Evolutionary conservation across 2,888 invertebrate species (phyloP).

Genomic region (Nudaria mundana): DNA sequence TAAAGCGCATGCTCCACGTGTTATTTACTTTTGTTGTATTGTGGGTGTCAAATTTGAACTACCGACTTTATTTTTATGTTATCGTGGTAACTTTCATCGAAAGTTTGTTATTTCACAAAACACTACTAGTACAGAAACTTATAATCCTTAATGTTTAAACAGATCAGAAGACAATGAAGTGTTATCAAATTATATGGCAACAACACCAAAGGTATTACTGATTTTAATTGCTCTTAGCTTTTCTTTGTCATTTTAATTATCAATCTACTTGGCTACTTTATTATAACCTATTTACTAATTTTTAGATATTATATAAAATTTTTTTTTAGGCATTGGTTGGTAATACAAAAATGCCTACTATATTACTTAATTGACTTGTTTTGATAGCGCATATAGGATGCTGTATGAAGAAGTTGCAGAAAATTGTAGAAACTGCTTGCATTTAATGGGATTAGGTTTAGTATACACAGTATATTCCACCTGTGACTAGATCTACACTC

Average conservation of each 20-base stretch:
- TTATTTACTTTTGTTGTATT: constrained; percentile 30
- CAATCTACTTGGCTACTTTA: too few species aligned
- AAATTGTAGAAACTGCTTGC: constrained; percentile 37
- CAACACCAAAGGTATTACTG: constrained; percentile 68
- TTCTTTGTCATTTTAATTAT: constrained; percentile 6
- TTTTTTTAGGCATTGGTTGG: too few species aligned
- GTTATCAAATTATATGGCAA: constrained; percentile 66
- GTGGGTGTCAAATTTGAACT: constrained; percentile 10
- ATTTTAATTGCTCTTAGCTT: too few species aligned
- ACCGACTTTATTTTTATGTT: constrained; percentile 3
- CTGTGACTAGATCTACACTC: constrained; percentile 96
- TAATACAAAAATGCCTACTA: too few species aligned
- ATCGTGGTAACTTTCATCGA: constrained; percentile 13
- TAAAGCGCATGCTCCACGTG: constrained; percentile 54
- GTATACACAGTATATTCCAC: constrained; percentile 78
- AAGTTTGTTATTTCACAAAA: constrained; percentile 17
- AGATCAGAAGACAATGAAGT: constrained; percentile 74
- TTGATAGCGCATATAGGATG: too few species aligned
- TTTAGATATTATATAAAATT: too few species aligned
- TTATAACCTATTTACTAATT: too few species aligned
- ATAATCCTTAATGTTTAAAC: constrained; percentile 43
- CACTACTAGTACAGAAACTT: constrained; percentile 16
- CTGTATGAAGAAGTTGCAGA: constrained; percentile 9
- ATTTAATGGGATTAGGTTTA: constrained; percentile 87
- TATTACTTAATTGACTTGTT: too few species aligned